Evolutionary conservation across 2,888 invertebrate genomes (phyloP).

Genomic region (Acanthosepion lycidas): DNA sequence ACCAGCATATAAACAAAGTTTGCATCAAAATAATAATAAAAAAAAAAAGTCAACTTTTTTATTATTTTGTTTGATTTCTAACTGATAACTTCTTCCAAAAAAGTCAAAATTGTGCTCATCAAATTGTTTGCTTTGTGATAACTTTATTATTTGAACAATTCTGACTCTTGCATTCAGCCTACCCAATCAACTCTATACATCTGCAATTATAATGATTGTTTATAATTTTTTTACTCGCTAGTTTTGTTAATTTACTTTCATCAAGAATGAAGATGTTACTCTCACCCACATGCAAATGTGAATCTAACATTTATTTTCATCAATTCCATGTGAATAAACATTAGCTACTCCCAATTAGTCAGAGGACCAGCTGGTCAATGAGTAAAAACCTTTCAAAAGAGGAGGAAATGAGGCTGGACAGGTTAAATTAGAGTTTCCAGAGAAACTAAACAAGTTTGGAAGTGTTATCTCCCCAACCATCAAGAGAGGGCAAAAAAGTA

Average conservation of each 20-base stretch:
- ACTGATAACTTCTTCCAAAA: no score
- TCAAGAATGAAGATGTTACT: neutral
- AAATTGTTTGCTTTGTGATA: no score
- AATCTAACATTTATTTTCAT: neutral
- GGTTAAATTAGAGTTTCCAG: slow-evolving; percentile 18
- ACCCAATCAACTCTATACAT: neutral
- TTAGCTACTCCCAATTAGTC: neutral
- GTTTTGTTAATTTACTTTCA: neutral
- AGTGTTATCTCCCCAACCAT: neutral
- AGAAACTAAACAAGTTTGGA: neutral
- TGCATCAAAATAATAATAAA: no score
- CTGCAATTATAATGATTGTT: neutral
- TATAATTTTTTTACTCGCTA: neutral
- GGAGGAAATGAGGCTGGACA: neutral
- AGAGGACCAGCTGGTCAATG: neutral
- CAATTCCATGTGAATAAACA: neutral
- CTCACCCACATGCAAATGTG: neutral
- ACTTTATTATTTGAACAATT: no score
- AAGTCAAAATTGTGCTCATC: no score
- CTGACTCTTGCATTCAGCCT: no score
- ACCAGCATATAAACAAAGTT: no score
- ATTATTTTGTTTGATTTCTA: no score
- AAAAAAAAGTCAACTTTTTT: no score
- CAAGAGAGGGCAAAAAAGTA: neutral
- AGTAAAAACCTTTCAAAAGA: neutral